phyloP scores from a whole-genome alignment of 2,113 vertebrate genomes.

The Erythrocercus mccallii region DNA sequence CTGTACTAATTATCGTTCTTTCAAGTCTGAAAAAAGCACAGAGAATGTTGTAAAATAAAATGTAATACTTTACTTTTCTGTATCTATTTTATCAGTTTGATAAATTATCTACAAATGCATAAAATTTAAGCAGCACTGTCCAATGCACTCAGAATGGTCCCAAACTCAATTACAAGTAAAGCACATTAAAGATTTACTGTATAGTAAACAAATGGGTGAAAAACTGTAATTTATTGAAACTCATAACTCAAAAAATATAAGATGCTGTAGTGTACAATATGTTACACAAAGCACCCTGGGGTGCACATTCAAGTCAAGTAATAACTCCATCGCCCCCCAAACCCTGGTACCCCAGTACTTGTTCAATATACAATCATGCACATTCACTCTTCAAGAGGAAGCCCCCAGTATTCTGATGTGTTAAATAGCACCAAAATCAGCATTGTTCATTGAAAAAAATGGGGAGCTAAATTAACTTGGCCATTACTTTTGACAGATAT shows the following conservation, averaged over 20 bases:
- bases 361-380: conserved; percentile 85
- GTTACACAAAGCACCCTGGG: conserved; percentile 83
- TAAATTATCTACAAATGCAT: conserved; percentile 43
- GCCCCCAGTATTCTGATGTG: conserved; percentile 76
- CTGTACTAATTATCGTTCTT: not conserved
- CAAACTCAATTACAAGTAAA: conserved; percentile 35
- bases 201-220: conserved; percentile 80
- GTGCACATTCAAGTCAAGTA: conserved; percentile 88
- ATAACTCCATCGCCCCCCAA: conserved; percentile 75
- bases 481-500: conserved; percentile 79
- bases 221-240: conserved; percentile 87
- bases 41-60: conserved; percentile 43
- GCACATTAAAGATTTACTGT: conserved; percentile 42
- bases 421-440: conserved; percentile 84
- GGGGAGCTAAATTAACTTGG: conserved; percentile 76
- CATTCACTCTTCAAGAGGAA: conserved; percentile 80
- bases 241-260: conserved; percentile 88
- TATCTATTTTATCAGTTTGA: conserved; percentile 7
- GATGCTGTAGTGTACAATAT: conserved; percentile 90
- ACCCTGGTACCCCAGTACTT: conserved; percentile 79
- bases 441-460: conserved; percentile 66
- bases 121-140: conserved; percentile 15
- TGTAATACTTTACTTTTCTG: conserved; percentile 43
- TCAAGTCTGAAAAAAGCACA: conserved; percentile 29
- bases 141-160: conserved; percentile 24